phyloP scores from a whole-genome alignment of 37 sponge, comb jelly and placozoan species.

The Tethya wilhelma region DNA sequence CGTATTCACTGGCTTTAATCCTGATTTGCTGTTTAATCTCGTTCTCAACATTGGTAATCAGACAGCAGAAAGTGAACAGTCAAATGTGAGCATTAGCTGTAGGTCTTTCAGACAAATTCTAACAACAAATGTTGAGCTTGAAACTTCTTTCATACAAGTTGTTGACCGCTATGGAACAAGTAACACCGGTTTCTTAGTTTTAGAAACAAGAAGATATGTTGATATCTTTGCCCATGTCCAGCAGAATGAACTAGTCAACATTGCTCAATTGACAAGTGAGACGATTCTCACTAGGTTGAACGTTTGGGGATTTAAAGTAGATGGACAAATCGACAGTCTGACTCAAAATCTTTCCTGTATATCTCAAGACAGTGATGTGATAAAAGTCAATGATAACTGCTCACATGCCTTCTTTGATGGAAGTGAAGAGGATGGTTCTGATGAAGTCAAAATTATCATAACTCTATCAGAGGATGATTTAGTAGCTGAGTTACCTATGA shows the following conservation, averaged over 20 bases:
- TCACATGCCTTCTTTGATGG: slow-evolving; percentile 61
- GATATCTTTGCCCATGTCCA: slow-evolving; percentile 37
- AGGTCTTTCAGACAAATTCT: too few relatives aligned
- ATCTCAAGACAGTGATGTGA: slow-evolving; percentile 1
- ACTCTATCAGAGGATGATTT: not conserved
- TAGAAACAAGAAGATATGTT: not conserved
- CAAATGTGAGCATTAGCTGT: too few relatives aligned
- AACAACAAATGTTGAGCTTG: not conserved
- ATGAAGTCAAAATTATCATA: slow-evolving; percentile 30
- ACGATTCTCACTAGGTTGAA: not conserved
- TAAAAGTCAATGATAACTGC: slow-evolving; percentile 58
- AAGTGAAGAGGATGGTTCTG: slow-evolving; percentile 45
- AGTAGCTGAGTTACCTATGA: slow-evolving; percentile 3
- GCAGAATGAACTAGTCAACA: slow-evolving; percentile 43
- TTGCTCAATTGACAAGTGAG: not conserved
- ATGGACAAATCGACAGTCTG: not conserved
- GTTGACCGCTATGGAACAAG: not conserved
- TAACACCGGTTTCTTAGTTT: not conserved
- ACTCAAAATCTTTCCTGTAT: slow-evolving; percentile 21
- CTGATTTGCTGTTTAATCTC: slow-evolving; percentile 15
- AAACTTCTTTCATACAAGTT: not conserved
- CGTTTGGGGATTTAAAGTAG: not conserved
- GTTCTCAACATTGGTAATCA: not conserved
- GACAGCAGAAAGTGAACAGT: too few relatives aligned
- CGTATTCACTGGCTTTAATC: not conserved